Evolutionary conservation across 2,797 vertebrate species (phyloP), one percentile per base, ranked within the genome.

Genomic region (Propithecus deckenii): DNA sequence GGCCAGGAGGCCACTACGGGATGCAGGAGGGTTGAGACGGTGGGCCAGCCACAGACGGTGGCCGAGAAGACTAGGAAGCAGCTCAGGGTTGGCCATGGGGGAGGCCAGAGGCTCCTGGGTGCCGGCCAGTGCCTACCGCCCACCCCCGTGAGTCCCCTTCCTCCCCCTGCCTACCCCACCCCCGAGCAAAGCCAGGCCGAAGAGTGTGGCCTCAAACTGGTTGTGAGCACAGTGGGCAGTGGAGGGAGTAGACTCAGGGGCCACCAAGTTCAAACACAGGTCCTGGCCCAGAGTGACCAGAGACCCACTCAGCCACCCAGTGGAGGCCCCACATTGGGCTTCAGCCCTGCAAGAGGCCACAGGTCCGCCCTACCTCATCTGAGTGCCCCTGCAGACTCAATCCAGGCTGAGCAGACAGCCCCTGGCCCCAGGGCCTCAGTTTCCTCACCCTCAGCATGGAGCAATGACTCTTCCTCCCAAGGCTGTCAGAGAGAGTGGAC

Each of bases 21-120:
- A 43, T 0, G 15, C 11, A 6, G 30, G 32, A 55, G 55, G 72
- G 52, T 0, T 7, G 63, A 38, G 50, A 74, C 0, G 5, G 4
- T 35, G 48, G 55, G 38, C 61, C 1, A 2, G 65, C 41, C 41
- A 72, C 17, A 4, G 12, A n/a, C 0, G 10, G 72, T 0, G 32
- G 55, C 79, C 13, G 17, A 25, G 35, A n/a, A 55, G 71, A 57
- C 32, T 0, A 15, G 69, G 38, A 72, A 63, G 52, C 48, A n/a
- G 46, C 35, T 80, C 20, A 28, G 61, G 43, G 41, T 0, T 23
- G 48, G 43, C 35, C 74, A 3, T 0, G 6, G 28, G 11, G 79
- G 32, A 65, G 63, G 9, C 43, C 30, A 22, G 57, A 71, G 46
- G 17, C 72, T 48, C 67, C 11, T 4, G 4, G 38, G 22, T 57